These are phyloP conservation scores for Augochlora pura DNA, from an alignment of 1,140 invertebrate genomes.

Conservation along the genomic window DNA sequence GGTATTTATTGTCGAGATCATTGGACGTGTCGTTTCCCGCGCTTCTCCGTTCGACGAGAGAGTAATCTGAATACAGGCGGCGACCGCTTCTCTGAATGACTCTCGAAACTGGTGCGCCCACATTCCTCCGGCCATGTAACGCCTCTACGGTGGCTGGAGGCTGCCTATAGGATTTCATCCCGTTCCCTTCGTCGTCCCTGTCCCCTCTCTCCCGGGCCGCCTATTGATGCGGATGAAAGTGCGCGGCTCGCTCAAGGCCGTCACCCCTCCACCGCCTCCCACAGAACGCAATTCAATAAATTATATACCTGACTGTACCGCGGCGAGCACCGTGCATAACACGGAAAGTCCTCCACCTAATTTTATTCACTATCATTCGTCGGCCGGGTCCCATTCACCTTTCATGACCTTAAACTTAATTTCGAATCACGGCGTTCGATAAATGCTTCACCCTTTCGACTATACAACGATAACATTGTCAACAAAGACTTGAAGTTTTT, in stretches of 20 bases:
- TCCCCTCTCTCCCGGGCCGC: neutral
- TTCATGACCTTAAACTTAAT: too few relatives aligned
- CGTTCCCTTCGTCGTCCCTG: neutral
- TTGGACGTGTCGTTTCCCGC: neutral
- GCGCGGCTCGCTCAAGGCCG: neutral
- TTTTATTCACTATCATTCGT: too few relatives aligned
- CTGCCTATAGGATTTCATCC: constrained; percentile 18
- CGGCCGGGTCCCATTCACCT: too few relatives aligned
- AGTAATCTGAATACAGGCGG: constrained; percentile 58
- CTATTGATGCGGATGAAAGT: constrained; percentile 6
- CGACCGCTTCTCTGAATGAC: constrained; percentile 61
- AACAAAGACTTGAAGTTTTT: too few relatives aligned
- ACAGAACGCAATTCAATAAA: constrained; percentile 1
- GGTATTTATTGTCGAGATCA: neutral
- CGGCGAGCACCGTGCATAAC: too few relatives aligned
- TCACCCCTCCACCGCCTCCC: neutral
- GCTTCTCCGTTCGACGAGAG: constrained; percentile 1
- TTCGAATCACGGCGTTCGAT: too few relatives aligned
- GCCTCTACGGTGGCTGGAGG: constrained; percentile 40
- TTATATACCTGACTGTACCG: neutral
- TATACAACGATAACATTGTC: too few relatives aligned
- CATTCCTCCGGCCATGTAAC: constrained; percentile 60
- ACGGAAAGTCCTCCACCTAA: too few relatives aligned
- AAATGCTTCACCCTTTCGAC: too few relatives aligned
- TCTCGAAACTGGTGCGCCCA: constrained; percentile 71